These are phyloP conservation scores for Pyrocephalus nanus DNA, from an alignment of 2,797 vertebrate genomes.

Conservation along the genomic window DNA sequence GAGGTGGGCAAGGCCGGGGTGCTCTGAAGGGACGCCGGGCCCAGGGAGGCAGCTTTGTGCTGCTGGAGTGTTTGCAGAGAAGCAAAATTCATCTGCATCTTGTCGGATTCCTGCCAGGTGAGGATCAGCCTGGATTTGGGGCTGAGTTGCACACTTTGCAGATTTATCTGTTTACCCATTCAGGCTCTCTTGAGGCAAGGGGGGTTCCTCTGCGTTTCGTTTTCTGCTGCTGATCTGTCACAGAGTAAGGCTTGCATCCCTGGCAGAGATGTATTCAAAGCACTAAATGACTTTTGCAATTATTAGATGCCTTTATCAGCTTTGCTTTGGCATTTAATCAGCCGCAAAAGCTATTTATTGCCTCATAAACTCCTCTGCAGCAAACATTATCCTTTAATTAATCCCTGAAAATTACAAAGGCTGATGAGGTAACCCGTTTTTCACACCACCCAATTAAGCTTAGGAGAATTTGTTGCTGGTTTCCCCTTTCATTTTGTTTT, in stretches of 20 bases:
- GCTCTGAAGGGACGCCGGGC: not conserved
- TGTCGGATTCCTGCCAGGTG: not conserved
- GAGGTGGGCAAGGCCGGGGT: accelerated
- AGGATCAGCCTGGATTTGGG: not conserved
- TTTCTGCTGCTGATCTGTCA: not conserved
- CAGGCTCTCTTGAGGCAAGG: not conserved
- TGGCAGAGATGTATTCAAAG: not conserved
- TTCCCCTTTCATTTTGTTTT: constrained; percentile 12
- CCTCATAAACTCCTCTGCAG: constrained; percentile 37
- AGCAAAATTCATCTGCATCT: accelerated
- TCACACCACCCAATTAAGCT: not conserved
- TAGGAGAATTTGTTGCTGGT: not conserved
- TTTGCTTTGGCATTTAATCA: constrained; percentile 53
- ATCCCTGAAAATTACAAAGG: constrained; percentile 34
- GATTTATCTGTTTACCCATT: not conserved
- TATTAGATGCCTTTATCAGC: constrained; percentile 44
- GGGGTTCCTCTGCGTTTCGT: not conserved
- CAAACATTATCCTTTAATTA: constrained; percentile 61
- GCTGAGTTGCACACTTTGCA: accelerated
- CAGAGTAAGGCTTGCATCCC: accelerated
- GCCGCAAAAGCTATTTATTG: constrained; percentile 50
- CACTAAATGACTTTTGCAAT: constrained; percentile 18
- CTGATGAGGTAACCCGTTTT: constrained; percentile 31
- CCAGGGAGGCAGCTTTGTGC: accelerated
- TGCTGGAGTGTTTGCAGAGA: not conserved